Percentiles rank a stretch among this genome's conserved stretches.
Evolutionary conservation across 2,113 vertebrate species (phyloP).

Genomic region (Phrynocephalus versicolor): DNA sequence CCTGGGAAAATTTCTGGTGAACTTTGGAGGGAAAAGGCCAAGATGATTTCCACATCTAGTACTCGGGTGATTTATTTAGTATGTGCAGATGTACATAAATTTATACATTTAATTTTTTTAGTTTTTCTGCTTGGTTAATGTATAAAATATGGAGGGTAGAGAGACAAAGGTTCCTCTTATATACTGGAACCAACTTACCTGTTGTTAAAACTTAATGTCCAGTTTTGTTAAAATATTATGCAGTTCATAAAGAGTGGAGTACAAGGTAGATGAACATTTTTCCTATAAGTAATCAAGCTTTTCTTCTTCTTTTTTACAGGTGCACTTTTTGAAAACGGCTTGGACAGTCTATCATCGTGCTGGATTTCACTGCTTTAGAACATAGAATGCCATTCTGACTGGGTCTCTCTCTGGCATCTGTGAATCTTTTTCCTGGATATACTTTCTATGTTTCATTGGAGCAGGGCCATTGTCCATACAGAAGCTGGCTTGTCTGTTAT

Average conservation of each 20-base stretch:
- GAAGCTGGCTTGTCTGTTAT: conserved; percentile 44
- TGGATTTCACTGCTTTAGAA: conserved; percentile 59
- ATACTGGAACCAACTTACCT: too few relatives aligned
- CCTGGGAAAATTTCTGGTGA: too few relatives aligned
- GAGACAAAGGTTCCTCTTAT: too few relatives aligned
- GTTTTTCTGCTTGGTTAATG: too few relatives aligned
- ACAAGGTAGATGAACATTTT: background rate
- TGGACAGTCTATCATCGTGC: conserved; percentile 47
- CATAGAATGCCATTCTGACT: conserved; percentile 57
- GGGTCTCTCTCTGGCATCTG: conserved; percentile 53
- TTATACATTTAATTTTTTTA: background rate
- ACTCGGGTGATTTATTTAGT: background rate
- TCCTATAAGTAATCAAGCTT: conserved; percentile 24
- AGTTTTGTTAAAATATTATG: background rate
- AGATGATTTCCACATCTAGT: background rate
- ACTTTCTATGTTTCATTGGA: conserved; percentile 57
- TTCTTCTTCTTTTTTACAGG: conserved; percentile 54
- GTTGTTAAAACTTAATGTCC: too few relatives aligned
- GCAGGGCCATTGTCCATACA: conserved; percentile 44
- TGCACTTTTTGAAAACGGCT: conserved; percentile 58
- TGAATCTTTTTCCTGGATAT: conserved; percentile 41
- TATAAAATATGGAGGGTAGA: too few relatives aligned
- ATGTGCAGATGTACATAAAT: background rate
- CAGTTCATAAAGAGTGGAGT: background rate
- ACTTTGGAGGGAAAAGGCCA: background rate